A percentile compares a stretch with the other conserved stretches of the same genome.
phyloP scores from a whole-genome alignment of 2,888 invertebrate genomes.

The Drosophila picticornis region DNA sequence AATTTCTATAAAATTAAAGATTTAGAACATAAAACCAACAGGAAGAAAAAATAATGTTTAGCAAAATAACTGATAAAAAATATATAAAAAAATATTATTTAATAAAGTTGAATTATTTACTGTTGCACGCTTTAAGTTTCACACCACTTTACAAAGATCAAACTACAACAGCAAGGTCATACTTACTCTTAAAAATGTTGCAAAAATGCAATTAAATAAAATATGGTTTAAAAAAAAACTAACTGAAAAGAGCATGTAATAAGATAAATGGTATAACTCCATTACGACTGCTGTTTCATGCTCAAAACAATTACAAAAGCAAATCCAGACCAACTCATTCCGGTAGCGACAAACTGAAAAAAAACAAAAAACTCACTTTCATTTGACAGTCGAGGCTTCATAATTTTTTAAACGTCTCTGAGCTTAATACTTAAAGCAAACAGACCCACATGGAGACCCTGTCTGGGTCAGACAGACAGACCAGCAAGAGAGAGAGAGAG shows the following conservation, averaged over 20 bases:
- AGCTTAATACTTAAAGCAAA: slow-evolving; percentile 75
- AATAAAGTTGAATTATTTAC: background rate
- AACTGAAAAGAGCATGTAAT: slow-evolving; percentile 42
- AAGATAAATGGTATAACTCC: slow-evolving; percentile 50
- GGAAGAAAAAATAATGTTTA: background rate
- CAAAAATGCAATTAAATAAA: slow-evolving; percentile 18
- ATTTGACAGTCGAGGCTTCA: slow-evolving; percentile 71
- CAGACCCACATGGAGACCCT: slow-evolving; percentile 47
- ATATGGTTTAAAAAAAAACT: slow-evolving; percentile 38
- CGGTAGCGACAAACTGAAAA: slow-evolving; percentile 14
- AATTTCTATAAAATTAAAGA: background rate
- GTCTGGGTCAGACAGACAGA: slow-evolving; percentile 5
- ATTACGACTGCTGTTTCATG: slow-evolving; percentile 35
- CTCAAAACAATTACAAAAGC: slow-evolving; percentile 55
- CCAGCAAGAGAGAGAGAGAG: slow-evolving; percentile 1
- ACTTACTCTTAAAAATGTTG: background rate
- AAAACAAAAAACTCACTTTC: slow-evolving; percentile 54
- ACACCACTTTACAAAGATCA: background rate
- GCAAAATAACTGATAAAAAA: background rate
- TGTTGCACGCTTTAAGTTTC: background rate
- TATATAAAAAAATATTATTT: background rate
- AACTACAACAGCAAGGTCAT: background rate
- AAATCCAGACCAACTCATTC: slow-evolving; percentile 32
- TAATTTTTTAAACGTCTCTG: slow-evolving; percentile 59
- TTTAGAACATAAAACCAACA: background rate